A percentile compares a stretch with the other conserved stretches of the same genome.
Evolutionary conservation across 2,113 vertebrate species (phyloP).

Genomic region (Seriola dumerili): DNA sequence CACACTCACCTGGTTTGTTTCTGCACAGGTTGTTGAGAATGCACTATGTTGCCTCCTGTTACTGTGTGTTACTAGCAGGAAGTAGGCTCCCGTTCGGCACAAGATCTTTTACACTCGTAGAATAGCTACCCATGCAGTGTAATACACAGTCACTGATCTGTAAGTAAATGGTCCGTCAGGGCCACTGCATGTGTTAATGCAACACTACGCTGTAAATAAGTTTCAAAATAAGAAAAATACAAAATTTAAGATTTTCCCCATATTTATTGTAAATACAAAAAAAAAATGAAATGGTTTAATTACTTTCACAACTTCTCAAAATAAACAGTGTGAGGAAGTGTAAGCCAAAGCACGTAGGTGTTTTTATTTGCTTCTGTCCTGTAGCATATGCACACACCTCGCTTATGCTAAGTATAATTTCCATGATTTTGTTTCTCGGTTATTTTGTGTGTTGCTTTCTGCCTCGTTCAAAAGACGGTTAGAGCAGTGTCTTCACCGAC

Average conservation of each 20-base stretch:
- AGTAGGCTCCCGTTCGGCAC: background rate
- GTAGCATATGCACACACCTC: slow-evolving; percentile 39
- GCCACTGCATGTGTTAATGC: background rate
- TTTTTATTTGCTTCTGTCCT: slow-evolving; percentile 34
- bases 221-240: too few species aligned
- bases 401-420: background rate
- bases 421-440: background rate
- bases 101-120: too few species aligned
- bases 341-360: slow-evolving; percentile 44
- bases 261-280: background rate
- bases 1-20: too few species aligned
- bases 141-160: background rate
- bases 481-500: background rate
- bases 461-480: background rate
- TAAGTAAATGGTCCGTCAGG: background rate
- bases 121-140: too few species aligned
- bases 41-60: background rate
- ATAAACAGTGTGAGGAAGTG: slow-evolving; percentile 18
- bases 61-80: background rate
- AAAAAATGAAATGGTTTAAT: background rate
- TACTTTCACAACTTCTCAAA: slow-evolving; percentile 16
- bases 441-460: slow-evolving; percentile 15
- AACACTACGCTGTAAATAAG: background rate
- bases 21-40: background rate
- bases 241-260: background rate